Evolutionary conservation across 2,113 vertebrate genomes (phyloP).

Genomic region (Labeo rohita): DNA sequence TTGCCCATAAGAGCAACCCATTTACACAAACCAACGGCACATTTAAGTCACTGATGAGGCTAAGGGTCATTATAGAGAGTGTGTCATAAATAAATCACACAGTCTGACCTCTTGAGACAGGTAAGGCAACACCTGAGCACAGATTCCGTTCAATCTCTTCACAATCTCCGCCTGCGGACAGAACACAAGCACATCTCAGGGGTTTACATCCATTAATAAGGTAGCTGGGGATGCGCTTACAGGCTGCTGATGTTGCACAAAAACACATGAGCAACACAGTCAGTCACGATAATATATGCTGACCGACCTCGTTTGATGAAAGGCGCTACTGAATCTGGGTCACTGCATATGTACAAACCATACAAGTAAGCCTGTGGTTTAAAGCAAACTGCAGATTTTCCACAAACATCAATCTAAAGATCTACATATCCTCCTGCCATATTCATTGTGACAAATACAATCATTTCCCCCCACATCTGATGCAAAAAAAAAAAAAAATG

Average conservation of each 20-base stretch:
- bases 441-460: not conserved
- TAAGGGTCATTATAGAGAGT: slow-evolving; percentile 2
- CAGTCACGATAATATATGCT: slow-evolving; percentile 1
- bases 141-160: slow-evolving; percentile 96
- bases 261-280: slow-evolving; percentile 18
- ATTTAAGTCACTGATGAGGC: slow-evolving; percentile 13
- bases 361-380: not conserved
- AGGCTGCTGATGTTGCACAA: not conserved
- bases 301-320: not conserved
- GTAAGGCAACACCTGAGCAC: slow-evolving; percentile 96
- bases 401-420: not conserved
- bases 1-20: not conserved
- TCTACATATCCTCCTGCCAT: not conserved
- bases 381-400: not conserved
- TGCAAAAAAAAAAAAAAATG: not conserved
- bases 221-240: not conserved
- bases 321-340: not conserved
- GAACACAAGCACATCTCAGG: slow-evolving; percentile 23
- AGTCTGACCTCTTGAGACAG: slow-evolving; percentile 91
- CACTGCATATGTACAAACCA: not conserved
- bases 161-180: slow-evolving; percentile 91
- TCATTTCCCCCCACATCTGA: not conserved
- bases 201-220: not conserved
- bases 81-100: slow-evolving; percentile 42
- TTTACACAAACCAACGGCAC: not conserved